Evolutionary conservation across 35 echinoderm and acorn worm genomes (phyloP).

Genomic region (Amphiura filiformis): DNA sequence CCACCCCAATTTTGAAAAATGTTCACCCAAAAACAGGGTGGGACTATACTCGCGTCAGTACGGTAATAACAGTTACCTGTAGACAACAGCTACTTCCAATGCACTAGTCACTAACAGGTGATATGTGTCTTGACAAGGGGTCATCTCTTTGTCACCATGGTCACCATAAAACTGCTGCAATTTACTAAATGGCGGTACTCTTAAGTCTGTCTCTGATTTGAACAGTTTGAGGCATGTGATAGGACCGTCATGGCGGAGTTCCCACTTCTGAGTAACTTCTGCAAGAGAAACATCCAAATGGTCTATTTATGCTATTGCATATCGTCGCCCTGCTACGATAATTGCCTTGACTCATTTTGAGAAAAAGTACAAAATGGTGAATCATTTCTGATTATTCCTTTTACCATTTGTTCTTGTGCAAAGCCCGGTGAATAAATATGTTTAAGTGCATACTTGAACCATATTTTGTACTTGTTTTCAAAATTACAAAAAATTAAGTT

Average conservation of each 20-base stretch:
- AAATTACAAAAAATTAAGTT: too few relatives aligned
- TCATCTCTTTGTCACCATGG: background rate
- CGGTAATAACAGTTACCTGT: conserved; percentile 43
- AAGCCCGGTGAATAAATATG: too few relatives aligned
- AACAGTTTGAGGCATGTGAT: conserved; percentile 75
- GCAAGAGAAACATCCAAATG: background rate
- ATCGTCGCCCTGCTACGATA: too few relatives aligned
- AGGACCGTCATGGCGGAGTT: conserved; percentile 72
- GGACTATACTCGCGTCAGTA: background rate
- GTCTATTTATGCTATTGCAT: too few relatives aligned
- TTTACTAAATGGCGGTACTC: conserved; percentile 14
- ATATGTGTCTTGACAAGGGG: conserved; percentile 5
- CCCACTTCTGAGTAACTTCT: conserved; percentile 58
- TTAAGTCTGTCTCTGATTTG: conserved; percentile 6
- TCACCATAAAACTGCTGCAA: background rate
- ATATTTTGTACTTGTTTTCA: too few relatives aligned
- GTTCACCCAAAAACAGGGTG: too few relatives aligned
- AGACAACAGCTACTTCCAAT: conserved; percentile 74
- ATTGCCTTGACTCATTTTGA: too few relatives aligned
- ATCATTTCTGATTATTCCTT: too few relatives aligned
- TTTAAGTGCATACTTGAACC: too few relatives aligned
- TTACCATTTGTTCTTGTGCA: too few relatives aligned
- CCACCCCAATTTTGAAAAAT: too few relatives aligned
- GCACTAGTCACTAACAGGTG: conserved; percentile 76
- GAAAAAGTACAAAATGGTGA: too few relatives aligned